These are phyloP conservation scores for Formica selysi DNA, from an alignment of 1,140 invertebrate species.

Conservation along the genomic window DNA sequence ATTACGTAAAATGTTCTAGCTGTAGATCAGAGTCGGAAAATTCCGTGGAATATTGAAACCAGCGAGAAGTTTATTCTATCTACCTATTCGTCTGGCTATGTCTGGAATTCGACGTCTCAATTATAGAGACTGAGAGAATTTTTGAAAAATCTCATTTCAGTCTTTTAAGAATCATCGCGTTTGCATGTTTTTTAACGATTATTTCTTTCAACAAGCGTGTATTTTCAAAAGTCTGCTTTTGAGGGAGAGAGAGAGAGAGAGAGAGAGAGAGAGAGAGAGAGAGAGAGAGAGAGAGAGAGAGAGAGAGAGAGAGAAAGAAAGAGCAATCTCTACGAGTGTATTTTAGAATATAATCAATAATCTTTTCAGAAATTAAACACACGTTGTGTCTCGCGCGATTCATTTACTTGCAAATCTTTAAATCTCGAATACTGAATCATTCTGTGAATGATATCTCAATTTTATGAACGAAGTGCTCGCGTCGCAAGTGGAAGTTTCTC, in stretches of 20 bases:
- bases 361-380: background rate
- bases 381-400: background rate
- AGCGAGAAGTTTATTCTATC: background rate
- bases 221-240: background rate
- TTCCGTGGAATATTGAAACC: slow-evolving; percentile 30
- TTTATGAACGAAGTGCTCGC: background rate
- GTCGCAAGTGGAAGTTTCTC: background rate
- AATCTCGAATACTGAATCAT: background rate
- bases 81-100: background rate
- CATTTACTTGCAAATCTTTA: background rate
- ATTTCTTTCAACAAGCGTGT: background rate
- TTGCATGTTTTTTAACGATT: background rate
- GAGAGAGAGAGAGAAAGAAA: too few relatives aligned
- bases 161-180: background rate
- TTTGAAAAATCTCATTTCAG: background rate
- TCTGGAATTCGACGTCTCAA: slow-evolving; percentile 31
- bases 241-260: background rate
- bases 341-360: background rate
- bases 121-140: background rate
- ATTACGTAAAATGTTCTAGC: slow-evolving; percentile 7
- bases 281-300: background rate
- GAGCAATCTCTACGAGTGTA: too few relatives aligned
- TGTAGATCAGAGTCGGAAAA: slow-evolving; percentile 15
- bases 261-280: too few relatives aligned
- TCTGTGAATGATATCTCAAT: slow-evolving; percentile 3